These are phyloP conservation scores for Smittia aterrima DNA, from an alignment of 2,888 invertebrate genomes.

Conservation along the genomic window DNA sequence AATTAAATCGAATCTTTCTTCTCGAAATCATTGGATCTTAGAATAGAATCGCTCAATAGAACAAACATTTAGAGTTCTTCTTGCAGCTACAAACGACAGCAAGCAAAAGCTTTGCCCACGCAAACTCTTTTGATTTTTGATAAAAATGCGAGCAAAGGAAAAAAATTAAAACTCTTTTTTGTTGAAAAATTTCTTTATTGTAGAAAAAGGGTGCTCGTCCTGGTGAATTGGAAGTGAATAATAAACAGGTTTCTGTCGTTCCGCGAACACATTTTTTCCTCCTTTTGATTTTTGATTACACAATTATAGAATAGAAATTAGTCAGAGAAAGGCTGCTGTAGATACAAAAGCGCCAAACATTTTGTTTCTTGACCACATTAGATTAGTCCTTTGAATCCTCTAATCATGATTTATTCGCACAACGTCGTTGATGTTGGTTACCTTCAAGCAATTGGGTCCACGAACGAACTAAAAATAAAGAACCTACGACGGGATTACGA, in stretches of 20 bases:
- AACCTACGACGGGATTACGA: background rate
- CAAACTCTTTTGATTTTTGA: constrained; percentile 11
- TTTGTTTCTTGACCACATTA: constrained; percentile 13
- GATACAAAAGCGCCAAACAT: constrained; percentile 20
- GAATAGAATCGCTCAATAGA: no score
- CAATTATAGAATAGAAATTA: constrained; percentile 31
- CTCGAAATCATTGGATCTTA: no score
- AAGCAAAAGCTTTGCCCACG: background rate
- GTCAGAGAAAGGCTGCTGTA: constrained; percentile 14
- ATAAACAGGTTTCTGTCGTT: constrained; percentile 61
- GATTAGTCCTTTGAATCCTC: background rate
- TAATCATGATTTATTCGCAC: constrained; percentile 43
- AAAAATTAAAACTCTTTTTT: constrained; percentile 14
- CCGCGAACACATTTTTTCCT: constrained; percentile 15
- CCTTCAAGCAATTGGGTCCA: background rate
- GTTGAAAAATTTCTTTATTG: constrained; percentile 44
- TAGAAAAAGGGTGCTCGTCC: constrained; percentile 70
- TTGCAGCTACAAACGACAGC: constrained; percentile 1
- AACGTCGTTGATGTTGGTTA: constrained; percentile 18
- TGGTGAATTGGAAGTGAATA: constrained; percentile 67
- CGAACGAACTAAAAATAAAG: background rate
- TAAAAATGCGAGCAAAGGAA: background rate
- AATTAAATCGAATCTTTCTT: no score
- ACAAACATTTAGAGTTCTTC: background rate
- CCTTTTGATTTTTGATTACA: constrained; percentile 17